Evolutionary conservation across 2,888 invertebrate species (phyloP), one percentile per base, ranked within the genome.

Genomic region (Lagria hirta): DNA sequence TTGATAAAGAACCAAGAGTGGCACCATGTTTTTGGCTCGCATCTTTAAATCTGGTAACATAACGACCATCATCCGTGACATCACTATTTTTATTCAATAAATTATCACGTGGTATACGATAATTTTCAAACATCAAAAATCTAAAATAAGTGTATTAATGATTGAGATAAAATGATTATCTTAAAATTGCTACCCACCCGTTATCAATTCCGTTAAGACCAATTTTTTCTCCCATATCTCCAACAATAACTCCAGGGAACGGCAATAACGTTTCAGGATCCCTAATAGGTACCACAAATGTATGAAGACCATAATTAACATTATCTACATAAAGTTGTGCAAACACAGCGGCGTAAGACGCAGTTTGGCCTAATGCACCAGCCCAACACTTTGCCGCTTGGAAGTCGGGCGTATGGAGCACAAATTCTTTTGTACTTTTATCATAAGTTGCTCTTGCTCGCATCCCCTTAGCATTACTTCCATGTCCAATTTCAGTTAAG

Each of bases 131-230:
- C 73, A 86, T 81, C 0, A 87, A 73, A 63, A 86, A 86, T 7
- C n/a, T n/a, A n/a, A n/a, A n/a, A n/a, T n/a, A n/a, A n/a, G n/a
- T n/a, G n/a, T n/a, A n/a, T n/a, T n/a, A n/a, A n/a, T n/a, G n/a
- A n/a, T n/a, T n/a, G n/a, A n/a, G n/a, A n/a, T n/a, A n/a, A n/a
- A n/a, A n/a, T n/a, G n/a, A n/a, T n/a, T n/a, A n/a, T n/a, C n/a
- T n/a, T n/a, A n/a, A n/a, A n/a, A n/a, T n/a, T n/a, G n/a, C n/a
- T n/a, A n/a, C n/a, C n/a, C n/a, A n/a, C n/a, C 97, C 97, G 74
- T 97, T 97, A 68, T 97, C 97, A 22, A 96, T 72, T 2, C 93
- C 95, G 70, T 96, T 92, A 4, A 93, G 76, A 0, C 90, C 95
- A 23, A 90, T 76, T 73, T 97, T 97, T 68, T 88, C 88, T 1